Evolutionary conservation across 2,797 vertebrate species (phyloP), one percentile per base, ranked within the genome.

Genomic region (Parauchenoglanis punctatus): DNA sequence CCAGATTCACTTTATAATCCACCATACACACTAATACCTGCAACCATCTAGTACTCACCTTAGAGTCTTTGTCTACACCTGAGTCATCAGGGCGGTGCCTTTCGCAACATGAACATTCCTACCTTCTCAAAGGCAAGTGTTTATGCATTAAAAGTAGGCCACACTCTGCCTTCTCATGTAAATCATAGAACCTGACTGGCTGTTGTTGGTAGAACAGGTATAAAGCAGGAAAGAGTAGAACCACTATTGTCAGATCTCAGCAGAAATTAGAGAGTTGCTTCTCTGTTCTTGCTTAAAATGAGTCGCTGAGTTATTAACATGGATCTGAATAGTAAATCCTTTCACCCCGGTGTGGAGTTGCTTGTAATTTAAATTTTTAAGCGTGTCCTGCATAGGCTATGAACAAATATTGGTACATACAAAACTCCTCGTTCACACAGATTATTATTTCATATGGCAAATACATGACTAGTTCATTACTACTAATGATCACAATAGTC

Each of bases 51-150:
- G 86, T 6, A 52, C n/a, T 77, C 67, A n/a, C 23, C 28, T 72
- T 65, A 59, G 59, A 56, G 56, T 7, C 13, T 86, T 67, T 86
- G 13, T 17, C 17, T 76, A 1, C 28, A 67, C 44, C 54, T 40
- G 44, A 31, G 54, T 40, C 77, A 83, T 73, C 52, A 75, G 85
- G 65, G 78, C 56, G 77, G 81, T 72, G 13, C 40, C 0, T 44
- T 65, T 2, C 83, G 88, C 35, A 83, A 7, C 35, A 20, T 49
- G n/a, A 72, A 67, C 61, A 65, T 54, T 70, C 20, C 77, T 67
- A 15, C 31, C 28, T 20, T 86, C 15, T n/a, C 35, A 10, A 54
- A 25, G 6, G 25, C 61, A 84, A 8, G 28, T 78, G 52, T 49
- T 78, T 78, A 4, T 20, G 49, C n/a, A 40, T 56, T 20, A 56